A percentile compares a stretch with the other conserved stretches of the same genome.
Conservation (phyloP, 2,113 vertebrate species). For the Corydoras maculifer region DNA sequence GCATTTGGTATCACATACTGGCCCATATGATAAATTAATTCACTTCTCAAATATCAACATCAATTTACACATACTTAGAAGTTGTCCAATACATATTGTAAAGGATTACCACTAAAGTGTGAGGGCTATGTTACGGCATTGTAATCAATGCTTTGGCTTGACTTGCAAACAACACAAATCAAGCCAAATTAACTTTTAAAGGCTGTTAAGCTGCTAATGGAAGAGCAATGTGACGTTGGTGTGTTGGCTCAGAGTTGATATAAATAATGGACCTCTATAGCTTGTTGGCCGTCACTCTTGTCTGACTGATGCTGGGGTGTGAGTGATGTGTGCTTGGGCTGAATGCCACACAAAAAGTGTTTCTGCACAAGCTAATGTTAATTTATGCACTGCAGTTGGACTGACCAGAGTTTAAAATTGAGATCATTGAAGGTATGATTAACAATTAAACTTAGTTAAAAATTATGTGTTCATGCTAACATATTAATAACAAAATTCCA, state of each 20-base stretch:
- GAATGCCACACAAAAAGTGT: constrained; percentile 5
- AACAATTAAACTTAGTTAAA: background rate
- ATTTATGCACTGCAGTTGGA: background rate
- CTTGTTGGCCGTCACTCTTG: constrained; percentile 11
- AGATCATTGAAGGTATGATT: background rate
- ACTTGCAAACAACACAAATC: constrained; percentile 43
- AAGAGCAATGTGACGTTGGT: constrained; percentile 37
- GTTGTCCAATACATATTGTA: constrained; percentile 13
- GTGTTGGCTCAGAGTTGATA: constrained; percentile 20
- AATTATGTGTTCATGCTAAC: no score
- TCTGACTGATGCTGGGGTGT: constrained; percentile 17
- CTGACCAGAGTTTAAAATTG: background rate
- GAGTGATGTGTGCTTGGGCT: constrained; percentile 13
- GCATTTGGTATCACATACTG: no score
- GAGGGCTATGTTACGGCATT: constrained; percentile 19
- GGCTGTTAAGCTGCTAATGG: constrained; percentile 46
- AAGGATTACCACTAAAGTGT: constrained; percentile 7
- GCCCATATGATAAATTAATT: no score
- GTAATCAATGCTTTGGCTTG: constrained; percentile 42
- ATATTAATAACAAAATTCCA: no score
- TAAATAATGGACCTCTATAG: constrained; percentile 29
- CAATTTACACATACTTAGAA: constrained; percentile 7
- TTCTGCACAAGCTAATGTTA: background rate
- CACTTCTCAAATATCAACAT: no score
- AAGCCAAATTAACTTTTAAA: constrained; percentile 46